These are phyloP conservation scores for Alectura lathami DNA, from an alignment of 2,113 vertebrate genomes.

Conservation along the genomic window DNA sequence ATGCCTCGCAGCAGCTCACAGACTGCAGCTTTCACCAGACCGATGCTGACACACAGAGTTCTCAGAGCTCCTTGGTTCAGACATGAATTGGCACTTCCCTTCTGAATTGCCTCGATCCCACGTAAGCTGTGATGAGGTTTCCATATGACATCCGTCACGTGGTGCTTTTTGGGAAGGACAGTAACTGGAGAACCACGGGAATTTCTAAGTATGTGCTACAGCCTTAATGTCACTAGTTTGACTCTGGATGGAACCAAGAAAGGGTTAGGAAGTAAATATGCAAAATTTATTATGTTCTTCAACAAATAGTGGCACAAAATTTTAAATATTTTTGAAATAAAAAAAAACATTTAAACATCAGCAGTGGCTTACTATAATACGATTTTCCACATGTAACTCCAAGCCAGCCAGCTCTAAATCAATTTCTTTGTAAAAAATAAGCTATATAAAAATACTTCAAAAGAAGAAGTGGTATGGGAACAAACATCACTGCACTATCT, in stretches of 20 bases:
- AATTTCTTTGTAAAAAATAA: background rate
- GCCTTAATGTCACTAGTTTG: background rate
- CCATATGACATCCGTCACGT: background rate
- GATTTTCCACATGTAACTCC: background rate
- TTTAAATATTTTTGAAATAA: background rate
- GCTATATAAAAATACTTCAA: background rate
- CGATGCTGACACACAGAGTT: background rate
- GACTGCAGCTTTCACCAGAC: background rate
- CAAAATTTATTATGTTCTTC: constrained; percentile 48
- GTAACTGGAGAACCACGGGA: background rate
- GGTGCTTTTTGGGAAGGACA: background rate
- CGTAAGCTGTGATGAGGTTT: background rate
- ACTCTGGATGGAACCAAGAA: background rate
- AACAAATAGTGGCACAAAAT: background rate
- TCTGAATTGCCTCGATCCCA: background rate
- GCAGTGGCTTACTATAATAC: background rate
- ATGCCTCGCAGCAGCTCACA: background rate
- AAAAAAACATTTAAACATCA: background rate
- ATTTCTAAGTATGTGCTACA: background rate
- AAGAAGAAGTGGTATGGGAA: background rate
- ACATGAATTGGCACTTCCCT: background rate
- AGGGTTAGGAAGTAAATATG: background rate
- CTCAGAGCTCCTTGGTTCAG: background rate
- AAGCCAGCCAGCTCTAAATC: background rate
- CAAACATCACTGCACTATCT: background rate